Conservation (phyloP, 2,113 vertebrate species). For the Cariama cristata region DNA sequence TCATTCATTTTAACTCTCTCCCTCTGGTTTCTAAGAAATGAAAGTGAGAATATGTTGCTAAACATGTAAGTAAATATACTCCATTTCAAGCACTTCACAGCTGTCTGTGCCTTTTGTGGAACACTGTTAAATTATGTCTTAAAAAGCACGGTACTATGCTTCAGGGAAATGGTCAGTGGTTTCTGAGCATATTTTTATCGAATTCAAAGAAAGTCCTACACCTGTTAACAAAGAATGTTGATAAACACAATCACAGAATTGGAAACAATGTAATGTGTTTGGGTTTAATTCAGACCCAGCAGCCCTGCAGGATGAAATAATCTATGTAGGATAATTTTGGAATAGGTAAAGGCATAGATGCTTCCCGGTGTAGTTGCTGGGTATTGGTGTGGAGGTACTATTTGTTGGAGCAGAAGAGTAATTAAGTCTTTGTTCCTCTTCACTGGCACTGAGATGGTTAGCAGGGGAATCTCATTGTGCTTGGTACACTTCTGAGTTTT, state of each 20-base stretch:
- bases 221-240: background rate
- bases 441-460: background rate
- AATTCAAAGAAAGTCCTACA: background rate
- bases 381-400: background rate
- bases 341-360: rapidly evolving
- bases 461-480: background rate
- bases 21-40: background rate
- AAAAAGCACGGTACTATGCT: background rate
- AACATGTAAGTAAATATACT: background rate
- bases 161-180: background rate
- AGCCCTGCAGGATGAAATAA: background rate
- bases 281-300: background rate
- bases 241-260: background rate
- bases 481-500: background rate
- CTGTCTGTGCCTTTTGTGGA: background rate
- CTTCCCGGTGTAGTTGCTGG: background rate
- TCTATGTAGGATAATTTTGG: background rate
- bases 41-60: background rate
- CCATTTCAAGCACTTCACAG: background rate
- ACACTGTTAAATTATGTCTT: background rate
- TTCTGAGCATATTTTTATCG: background rate
- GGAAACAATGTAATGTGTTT: background rate
- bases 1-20: conserved; percentile 49
- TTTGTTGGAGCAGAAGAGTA: background rate
- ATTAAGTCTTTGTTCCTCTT: background rate